Evolutionary conservation across 2,113 vertebrate genomes (phyloP).

Genomic region (Lates calcarifer): DNA sequence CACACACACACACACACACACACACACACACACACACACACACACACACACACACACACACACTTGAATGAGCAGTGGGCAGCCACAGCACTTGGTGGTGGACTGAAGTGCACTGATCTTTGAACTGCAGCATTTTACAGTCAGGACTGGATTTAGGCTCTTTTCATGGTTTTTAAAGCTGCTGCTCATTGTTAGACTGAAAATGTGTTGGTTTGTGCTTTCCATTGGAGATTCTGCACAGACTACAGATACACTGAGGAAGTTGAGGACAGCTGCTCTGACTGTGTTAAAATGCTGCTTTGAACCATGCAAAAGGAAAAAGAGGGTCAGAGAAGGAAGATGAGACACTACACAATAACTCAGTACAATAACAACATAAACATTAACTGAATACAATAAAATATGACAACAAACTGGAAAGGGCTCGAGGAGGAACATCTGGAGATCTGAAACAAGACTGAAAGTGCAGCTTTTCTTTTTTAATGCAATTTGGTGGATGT

Average conservation of each 20-base stretch:
- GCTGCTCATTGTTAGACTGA: background rate
- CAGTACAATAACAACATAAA: constrained; percentile 46
- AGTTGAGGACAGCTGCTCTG: constrained; percentile 27
- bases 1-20: background rate
- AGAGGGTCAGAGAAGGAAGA: constrained; percentile 46
- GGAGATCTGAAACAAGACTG: constrained; percentile 54
- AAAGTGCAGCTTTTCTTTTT: constrained; percentile 49
- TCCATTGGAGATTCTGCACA: background rate
- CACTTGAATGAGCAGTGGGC: constrained; percentile 46
- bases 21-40: constrained; percentile 8
- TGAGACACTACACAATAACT: constrained; percentile 52
- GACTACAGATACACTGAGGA: background rate
- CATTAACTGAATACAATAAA: constrained; percentile 51
- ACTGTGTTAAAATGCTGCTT: constrained; percentile 73
- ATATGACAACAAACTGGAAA: constrained; percentile 44
- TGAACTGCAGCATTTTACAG: constrained; percentile 79
- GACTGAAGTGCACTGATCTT: constrained; percentile 44
- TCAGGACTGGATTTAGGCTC: constrained; percentile 30
- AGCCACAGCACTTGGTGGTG: constrained; percentile 46
- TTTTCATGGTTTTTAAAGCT: background rate
- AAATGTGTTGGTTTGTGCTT: background rate
- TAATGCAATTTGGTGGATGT: background rate
- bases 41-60: background rate
- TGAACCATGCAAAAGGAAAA: constrained; percentile 62
- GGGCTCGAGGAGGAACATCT: constrained; percentile 38